Evolutionary conservation across 2,888 invertebrate species (phyloP), one percentile per base, ranked within the genome.

Genomic region (Schizotus pectinicornis): DNA sequence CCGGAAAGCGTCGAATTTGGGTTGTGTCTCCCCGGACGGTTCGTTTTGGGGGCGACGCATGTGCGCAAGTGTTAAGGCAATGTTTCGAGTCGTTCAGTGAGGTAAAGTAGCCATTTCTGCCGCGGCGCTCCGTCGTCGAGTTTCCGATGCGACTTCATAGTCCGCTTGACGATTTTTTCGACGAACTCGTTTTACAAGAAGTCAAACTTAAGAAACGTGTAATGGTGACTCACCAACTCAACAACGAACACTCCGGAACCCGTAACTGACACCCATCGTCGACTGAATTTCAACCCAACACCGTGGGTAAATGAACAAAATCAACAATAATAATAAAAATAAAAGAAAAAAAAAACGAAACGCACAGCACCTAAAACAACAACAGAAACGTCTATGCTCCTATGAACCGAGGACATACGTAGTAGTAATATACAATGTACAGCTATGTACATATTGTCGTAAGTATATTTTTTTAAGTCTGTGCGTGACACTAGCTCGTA

Each of bases 361-460:
- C 69, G 69, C 69, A 70, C 70, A 72, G 71, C 72, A 73, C 70
- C 69, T 72, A 70, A 59, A 61, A 63, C 63, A 61, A 57, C 54
- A 42, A 61, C 41, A 51, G 22, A 58, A 56, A 37, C 54, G 49
- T 48, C 48, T 65, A 62, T 56, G 59, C 61, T 63, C 46, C 58
- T 56, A 22, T 61, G 52, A 55, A 63, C 47, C 46, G 49, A 54
- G 59, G 57, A 62, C 56, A 58, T 61, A 63, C 55, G 63, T 61
- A 61, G 11, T 41, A 53, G 51, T 69, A 71, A 68, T 67, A 72
- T 75, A 75, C 73, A 78, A 78, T 77, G 74, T 77, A 77, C 78
- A 78, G 67, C 71, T 79, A 79, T 79, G 77, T 79, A 80, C 80
- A 80, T 80, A 80, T 80, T 80, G 80, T 80, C 80, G 72, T 73